Evolutionary conservation across 2,888 invertebrate species (phyloP), one percentile per base, ranked within the genome.

Genomic region (Cataglyphis altisquamis): DNA sequence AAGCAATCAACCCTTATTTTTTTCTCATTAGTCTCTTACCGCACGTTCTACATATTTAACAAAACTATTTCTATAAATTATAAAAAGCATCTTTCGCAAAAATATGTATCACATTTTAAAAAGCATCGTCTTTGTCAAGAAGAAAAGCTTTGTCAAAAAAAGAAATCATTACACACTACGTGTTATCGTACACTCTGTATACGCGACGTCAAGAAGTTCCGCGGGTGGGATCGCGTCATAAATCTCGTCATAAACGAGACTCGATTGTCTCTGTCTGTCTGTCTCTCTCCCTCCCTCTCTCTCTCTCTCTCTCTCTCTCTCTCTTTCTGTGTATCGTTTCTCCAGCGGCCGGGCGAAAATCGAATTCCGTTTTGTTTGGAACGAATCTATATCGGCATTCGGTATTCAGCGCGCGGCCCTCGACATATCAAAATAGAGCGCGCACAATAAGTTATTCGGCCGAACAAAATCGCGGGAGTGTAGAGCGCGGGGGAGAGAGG

Each of bases 371-470:
- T 93, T 93, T 93, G 93, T 93, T 93, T 92, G 93, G 91, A 52
- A 82, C 86, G 88, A 84, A 86, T 82, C 84, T 88, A 88, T 90
- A 89, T 87, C 87, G 89, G 90, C 90, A 93, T 93, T 94, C 90
- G 91, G 93, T 92, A 93, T 93, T 93, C 93, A 91, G 90, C 82
- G 90, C 90, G 90, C 87, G 89, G 90, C 86, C 84, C 84, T 85
- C 85, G 88, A 84, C 91, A 91, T 94, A 94, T 94, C 94, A 94
- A 94, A 94, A 94, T 94, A 93, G 94, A 93, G 90, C 92, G 90
- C 87, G 92, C 92, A 94, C 94, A 94, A 94, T 94, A 94, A 94
- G 92, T 94, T 94, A 94, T 94, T 94, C 94, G 93, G 86, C 90
- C 91, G 93, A 93, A 92, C 92, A 93, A 94, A 94, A 94, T 93